phyloP scores from a whole-genome alignment of 2,113 vertebrate genomes.

The Melanerpes formicivorus region DNA sequence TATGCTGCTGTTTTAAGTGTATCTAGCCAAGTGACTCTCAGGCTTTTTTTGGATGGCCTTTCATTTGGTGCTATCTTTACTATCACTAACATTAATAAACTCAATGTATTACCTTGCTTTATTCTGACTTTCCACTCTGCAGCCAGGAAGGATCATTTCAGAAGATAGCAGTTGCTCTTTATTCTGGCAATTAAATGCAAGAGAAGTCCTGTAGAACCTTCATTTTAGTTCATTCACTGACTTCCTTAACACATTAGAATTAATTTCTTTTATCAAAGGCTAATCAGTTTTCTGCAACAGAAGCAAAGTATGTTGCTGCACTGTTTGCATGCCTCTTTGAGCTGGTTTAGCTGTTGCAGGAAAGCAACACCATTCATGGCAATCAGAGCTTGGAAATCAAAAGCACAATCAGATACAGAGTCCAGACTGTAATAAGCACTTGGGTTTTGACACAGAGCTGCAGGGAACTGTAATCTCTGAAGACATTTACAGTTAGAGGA shows the following conservation, averaged over 20 bases:
- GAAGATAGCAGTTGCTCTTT: neutral
- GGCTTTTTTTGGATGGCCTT: neutral
- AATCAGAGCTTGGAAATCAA: neutral
- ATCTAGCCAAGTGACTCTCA: neutral
- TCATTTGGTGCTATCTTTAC: neutral
- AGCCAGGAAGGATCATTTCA: neutral
- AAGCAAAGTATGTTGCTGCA: neutral
- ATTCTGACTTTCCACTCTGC: neutral
- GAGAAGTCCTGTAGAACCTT: neutral
- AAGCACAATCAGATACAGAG: neutral
- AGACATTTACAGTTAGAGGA: neutral
- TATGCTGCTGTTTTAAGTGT: neutral
- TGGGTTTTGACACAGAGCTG: neutral
- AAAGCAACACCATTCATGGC: neutral
- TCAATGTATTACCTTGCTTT: neutral
- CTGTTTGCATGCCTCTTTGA: neutral
- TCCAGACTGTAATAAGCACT: neutral
- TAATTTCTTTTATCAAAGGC: neutral
- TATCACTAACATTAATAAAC: neutral
- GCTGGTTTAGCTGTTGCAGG: neutral
- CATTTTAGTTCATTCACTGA: neutral
- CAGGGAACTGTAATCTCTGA: neutral
- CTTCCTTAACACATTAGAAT: neutral
- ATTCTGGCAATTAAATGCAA: neutral
- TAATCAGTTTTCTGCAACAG: neutral